These are phyloP conservation scores for Cryptops parisi DNA, from an alignment of 2,888 invertebrate genomes.

Conservation along the genomic window DNA sequence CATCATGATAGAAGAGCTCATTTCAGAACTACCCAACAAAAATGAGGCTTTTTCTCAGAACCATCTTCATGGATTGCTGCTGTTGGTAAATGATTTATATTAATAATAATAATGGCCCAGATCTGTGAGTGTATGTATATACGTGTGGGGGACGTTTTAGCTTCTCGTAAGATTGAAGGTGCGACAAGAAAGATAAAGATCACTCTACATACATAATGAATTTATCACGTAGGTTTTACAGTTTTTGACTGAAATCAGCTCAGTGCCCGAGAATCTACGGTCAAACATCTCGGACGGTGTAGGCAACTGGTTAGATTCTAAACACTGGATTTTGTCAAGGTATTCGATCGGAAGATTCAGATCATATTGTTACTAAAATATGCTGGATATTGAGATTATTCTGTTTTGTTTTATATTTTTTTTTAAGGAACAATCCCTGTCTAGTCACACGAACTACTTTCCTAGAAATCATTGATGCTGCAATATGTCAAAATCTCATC, in stretches of 20 bases:
- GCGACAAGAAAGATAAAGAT: no score
- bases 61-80: slow-evolving; percentile 47
- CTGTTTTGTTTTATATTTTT: neutral
- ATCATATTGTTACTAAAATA: neutral
- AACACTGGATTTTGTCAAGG: slow-evolving; percentile 7
- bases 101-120: no score
- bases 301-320: neutral
- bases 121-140: no score
- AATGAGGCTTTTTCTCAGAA: slow-evolving; percentile 37
- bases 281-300: neutral
- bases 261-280: neutral
- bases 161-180: no score
- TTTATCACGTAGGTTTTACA: slow-evolving; percentile 9
- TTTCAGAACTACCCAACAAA: slow-evolving; percentile 27
- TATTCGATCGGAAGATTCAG: neutral
- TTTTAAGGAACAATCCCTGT: slow-evolving; percentile 13
- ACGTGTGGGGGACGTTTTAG: no score
- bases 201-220: no score
- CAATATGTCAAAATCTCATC: slow-evolving; percentile 7
- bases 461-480: slow-evolving; percentile 13
- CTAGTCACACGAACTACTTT: slow-evolving; percentile 12
- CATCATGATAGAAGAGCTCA: slow-evolving; percentile 28
- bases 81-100: slow-evolving; percentile 43
- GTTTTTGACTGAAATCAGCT: neutral
- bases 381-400: neutral